Base-by-base conservation (phyloP, 64 coral and sea anemone species). In the Pocillopora verrucosa region DNA sequence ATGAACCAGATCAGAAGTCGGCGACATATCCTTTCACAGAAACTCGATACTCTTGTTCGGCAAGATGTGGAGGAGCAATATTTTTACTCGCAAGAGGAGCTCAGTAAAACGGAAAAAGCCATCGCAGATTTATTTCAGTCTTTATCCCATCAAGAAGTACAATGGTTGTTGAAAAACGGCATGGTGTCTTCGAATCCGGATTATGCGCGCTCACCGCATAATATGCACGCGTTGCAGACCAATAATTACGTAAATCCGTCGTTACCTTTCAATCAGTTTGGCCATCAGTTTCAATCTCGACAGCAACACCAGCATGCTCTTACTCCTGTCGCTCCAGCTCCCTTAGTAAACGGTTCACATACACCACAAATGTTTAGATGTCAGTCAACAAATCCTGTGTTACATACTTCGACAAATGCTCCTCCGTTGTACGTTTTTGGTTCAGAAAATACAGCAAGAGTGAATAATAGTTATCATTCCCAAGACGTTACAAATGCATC, bases 1-100 rank as follows among this genome's bases (percentile, higher is more conserved):
- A 92, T 78, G 77, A 77, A 37, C 30, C 90, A 76, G 56, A 78
- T 92, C 10, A 75, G 56, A 11, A 38, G 77, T 59, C 83, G 86
- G 13, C 90, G 90, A 14, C 74, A 72, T 34, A 77, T 86, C 4
- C 75, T 92, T 9, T 75, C 76, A 74, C 90, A 92, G 26, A 77
- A 62, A 24, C 72, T 92, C 13, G 83, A 92, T 24, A 13, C 17
- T 37, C 4, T 75, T 5, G 72, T 86, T 26, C 87, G 90, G 56
- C 83, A 86, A 5, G 83, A 92, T 37, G 83, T 92, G 5, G 90
- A 92, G 15, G 36, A 87, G 34, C 59, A 86, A 25, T 92, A 92
- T 72, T 92, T 78, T 22, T 76, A 87, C 19, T 61, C 84, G 5
- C 90, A 92, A 41, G 83, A 87, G 51, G 83, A 92, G 63, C 61